Evolutionary conservation across 2,113 vertebrate genomes (phyloP).

Genomic region (Rhombomys opimus): DNA sequence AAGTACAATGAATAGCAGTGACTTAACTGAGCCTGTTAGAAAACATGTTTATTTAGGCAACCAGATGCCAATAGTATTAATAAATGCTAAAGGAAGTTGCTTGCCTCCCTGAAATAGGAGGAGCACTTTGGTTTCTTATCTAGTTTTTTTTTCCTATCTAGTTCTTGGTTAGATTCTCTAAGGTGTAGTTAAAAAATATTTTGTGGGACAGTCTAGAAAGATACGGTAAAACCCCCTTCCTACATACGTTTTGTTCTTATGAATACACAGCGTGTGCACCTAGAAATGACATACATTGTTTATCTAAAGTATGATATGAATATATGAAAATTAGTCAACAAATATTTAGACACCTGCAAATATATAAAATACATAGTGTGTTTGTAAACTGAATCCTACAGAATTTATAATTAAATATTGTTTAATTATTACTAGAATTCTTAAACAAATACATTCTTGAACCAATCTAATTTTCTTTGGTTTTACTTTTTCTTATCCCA

Average conservation of each 20-base stretch:
- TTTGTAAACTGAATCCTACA: neutral
- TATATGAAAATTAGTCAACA: neutral
- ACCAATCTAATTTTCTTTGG: conserved; percentile 17
- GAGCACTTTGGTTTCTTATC: neutral
- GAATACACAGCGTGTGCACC: neutral
- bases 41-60: neutral
- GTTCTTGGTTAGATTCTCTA: neutral
- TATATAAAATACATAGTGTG: neutral
- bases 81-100: neutral
- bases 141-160: neutral
- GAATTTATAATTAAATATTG: neutral
- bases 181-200: conserved; percentile 22
- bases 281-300: neutral
- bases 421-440: conserved; percentile 56
- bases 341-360: neutral
- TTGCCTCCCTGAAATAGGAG: neutral
- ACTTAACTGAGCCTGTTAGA: neutral
- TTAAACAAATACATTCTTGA: conserved; percentile 22
- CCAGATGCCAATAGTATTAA: neutral
- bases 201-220: neutral
- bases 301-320: neutral
- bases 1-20: neutral
- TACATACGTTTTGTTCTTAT: neutral
- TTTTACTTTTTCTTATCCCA: conserved; percentile 39
- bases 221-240: neutral